phyloP scores from a whole-genome alignment of 2,888 invertebrate genomes.

The Entomobrya multifasciata region DNA sequence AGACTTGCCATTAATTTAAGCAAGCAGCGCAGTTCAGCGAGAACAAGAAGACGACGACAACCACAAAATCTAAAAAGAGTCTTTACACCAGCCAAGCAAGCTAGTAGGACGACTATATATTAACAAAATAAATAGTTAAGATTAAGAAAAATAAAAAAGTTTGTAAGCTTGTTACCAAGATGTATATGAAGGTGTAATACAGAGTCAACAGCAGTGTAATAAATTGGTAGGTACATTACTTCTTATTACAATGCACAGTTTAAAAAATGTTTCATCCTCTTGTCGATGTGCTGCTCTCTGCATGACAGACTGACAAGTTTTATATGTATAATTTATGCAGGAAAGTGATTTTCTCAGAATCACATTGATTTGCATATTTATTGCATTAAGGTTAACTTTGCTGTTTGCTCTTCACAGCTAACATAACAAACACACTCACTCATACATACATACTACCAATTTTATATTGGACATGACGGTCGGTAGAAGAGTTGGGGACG shows the following conservation, averaged over 20 bases:
- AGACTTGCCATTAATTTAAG: conserved; percentile 44
- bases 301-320: conserved; percentile 68
- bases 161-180: no score
- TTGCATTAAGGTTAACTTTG: conserved; percentile 62
- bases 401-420: conserved; percentile 35
- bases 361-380: conserved; percentile 69
- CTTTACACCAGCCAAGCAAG: neutral
- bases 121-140: conserved; percentile 41
- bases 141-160: conserved; percentile 2
- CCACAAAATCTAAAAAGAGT: neutral
- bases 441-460: conserved; percentile 13
- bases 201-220: neutral
- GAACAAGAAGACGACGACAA: neutral
- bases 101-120: neutral
- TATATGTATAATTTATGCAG: conserved; percentile 70
- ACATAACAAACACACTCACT: conserved; percentile 12
- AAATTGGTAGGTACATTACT: conserved; percentile 43
- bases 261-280: neutral
- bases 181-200: neutral
- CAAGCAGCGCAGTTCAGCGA: conserved; percentile 8
- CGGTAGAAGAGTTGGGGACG: no score
- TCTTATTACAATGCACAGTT: conserved; percentile 1
- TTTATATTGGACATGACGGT: conserved; percentile 49
- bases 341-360: conserved; percentile 69
- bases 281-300: conserved; percentile 23